These are phyloP conservation scores for Acromyrmex echinatior DNA, from an alignment of 1,140 invertebrate species.

Conservation along the genomic window DNA sequence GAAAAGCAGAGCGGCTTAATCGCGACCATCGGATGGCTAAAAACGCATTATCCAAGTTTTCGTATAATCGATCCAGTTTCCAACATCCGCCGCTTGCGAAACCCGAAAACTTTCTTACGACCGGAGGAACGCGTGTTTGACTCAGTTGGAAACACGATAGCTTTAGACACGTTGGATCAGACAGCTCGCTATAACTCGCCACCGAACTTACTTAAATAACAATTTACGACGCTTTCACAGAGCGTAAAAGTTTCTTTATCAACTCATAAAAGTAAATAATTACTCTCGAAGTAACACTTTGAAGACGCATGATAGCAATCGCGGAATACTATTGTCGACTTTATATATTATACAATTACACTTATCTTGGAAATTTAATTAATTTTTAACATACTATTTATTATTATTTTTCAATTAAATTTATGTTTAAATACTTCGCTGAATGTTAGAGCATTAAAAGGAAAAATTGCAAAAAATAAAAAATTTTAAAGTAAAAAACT, in stretches of 20 bases:
- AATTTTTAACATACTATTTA: background rate
- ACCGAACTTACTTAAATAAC: constrained; percentile 59
- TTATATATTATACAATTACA: background rate
- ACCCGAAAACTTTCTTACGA: constrained; percentile 72
- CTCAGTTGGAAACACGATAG: constrained; percentile 61
- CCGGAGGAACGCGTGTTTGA: constrained; percentile 65
- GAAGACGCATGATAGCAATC: constrained; percentile 15
- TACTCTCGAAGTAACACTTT: constrained; percentile 31
- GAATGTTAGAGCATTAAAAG: background rate
- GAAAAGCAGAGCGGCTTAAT: constrained; percentile 58
- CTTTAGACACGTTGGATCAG: constrained; percentile 57
- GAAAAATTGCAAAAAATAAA: background rate
- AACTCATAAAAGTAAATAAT: constrained; percentile 65
- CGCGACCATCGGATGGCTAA: constrained; percentile 63
- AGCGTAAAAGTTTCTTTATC: constrained; percentile 55
- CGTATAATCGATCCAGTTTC: constrained; percentile 64
- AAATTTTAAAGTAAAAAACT: background rate
- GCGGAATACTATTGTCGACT: background rate
- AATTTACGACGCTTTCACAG: constrained; percentile 53
- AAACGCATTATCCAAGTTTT: constrained; percentile 66
- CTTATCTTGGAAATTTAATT: background rate
- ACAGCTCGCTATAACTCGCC: constrained; percentile 44
- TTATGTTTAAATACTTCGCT: background rate
- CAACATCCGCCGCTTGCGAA: constrained; percentile 54
- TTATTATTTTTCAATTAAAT: background rate